These are phyloP conservation scores for Drosophila sp. DNA, from an alignment of 1,140 invertebrate species.

Conservation along the genomic window DNA sequence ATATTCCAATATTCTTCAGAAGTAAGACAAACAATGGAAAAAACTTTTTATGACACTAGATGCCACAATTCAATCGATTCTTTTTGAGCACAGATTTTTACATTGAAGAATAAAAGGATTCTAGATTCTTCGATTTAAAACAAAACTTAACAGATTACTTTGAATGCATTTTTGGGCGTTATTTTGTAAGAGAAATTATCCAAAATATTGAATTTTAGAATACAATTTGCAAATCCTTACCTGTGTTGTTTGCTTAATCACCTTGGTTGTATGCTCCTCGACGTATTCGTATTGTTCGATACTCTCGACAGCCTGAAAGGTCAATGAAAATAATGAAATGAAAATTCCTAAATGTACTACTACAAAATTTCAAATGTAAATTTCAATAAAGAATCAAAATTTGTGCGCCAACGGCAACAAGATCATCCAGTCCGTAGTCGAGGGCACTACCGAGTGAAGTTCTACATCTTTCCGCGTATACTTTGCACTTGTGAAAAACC, in stretches of 20 bases:
- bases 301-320: conserved; percentile 81
- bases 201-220: background rate
- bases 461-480: conserved; percentile 34
- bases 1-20: background rate
- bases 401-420: conserved; percentile 13
- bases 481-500: conserved; percentile 67
- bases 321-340: conserved; percentile 62
- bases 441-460: conserved; percentile 23
- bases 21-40: no score
- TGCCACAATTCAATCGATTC: no score
- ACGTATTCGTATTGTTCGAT: conserved; percentile 81
- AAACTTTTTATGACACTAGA: no score
- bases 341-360: conserved; percentile 39
- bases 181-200: no score
- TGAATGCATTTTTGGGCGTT: no score
- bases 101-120: no score
- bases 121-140: no score
- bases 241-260: conserved; percentile 75
- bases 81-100: no score
- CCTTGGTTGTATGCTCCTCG: conserved; percentile 76
- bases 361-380: background rate
- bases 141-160: no score
- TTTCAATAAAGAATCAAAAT: conserved; percentile 32
- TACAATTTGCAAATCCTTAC: conserved; percentile 45
- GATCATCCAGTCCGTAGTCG: conserved; percentile 41